Evolutionary conservation across 1,140 invertebrate species (phyloP).

Genomic region (Bemisia tabaci): DNA sequence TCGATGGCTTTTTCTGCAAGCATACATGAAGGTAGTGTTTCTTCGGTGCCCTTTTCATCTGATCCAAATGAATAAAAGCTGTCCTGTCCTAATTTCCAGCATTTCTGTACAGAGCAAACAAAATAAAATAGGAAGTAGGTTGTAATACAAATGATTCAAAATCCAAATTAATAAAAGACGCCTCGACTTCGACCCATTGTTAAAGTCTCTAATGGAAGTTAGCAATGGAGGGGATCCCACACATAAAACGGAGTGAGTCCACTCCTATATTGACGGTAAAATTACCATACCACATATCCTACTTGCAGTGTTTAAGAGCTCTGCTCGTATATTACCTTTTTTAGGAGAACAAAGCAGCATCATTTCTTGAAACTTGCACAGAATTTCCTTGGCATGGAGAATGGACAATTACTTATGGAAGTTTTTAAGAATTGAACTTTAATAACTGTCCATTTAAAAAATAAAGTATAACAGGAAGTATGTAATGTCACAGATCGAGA

Average conservation of each 20-base stretch:
- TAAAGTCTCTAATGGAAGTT: conserved; percentile 12
- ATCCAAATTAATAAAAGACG: conserved; percentile 8
- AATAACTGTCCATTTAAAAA: too few relatives aligned
- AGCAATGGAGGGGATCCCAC: conserved; percentile 5
- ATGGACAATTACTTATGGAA: too few relatives aligned
- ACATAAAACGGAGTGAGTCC: not conserved
- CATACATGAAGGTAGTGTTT: conserved; percentile 73
- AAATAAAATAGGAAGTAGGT: not conserved
- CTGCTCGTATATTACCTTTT: too few relatives aligned
- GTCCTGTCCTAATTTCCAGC: conserved; percentile 66
- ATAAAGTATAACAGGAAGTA: too few relatives aligned
- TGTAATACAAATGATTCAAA: conserved; percentile 4
- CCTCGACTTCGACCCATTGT: not conserved
- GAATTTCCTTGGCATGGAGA: too few relatives aligned
- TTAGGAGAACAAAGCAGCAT: too few relatives aligned
- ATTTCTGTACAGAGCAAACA: conserved; percentile 35
- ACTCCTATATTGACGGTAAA: conserved; percentile 9
- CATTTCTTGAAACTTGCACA: too few relatives aligned
- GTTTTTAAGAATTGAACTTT: too few relatives aligned
- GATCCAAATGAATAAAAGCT: conserved; percentile 65
- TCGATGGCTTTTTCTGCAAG: conserved; percentile 87
- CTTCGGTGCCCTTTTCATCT: conserved; percentile 59
- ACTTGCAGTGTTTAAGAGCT: too few relatives aligned
- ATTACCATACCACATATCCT: conserved; percentile 6
- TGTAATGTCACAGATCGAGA: too few relatives aligned